A percentile compares a stretch with the other conserved stretches of the same genome.
phyloP scores from a whole-genome alignment of 30 jellyfish, hydroid and myxozoan genomes.

The Mastigias papua region DNA sequence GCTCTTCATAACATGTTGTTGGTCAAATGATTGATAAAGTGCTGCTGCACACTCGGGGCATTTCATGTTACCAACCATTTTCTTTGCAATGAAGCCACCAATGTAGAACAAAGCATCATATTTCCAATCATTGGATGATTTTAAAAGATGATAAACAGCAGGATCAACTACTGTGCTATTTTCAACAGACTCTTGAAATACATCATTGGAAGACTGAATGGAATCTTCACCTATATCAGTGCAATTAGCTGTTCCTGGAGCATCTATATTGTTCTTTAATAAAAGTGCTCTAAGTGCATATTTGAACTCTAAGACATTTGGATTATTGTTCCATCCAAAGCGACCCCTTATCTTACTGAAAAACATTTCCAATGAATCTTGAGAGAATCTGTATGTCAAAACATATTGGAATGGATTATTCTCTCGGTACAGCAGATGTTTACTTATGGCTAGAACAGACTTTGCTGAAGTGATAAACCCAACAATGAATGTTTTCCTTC shows the following conservation, averaged over 20 bases:
- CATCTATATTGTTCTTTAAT: slow-evolving; percentile 27
- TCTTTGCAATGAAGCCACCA: slow-evolving; percentile 48
- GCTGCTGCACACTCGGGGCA: slow-evolving; percentile 58
- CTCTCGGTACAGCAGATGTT: slow-evolving; percentile 1
- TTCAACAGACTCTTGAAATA: no score
- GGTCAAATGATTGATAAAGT: slow-evolving; percentile 16
- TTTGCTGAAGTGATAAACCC: slow-evolving; percentile 23
- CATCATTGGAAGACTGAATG: no score
- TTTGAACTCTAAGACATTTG: slow-evolving; percentile 34
- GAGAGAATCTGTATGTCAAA: slow-evolving; percentile 37
- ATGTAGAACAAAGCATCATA: slow-evolving; percentile 32
- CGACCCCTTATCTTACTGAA: slow-evolving; percentile 53
- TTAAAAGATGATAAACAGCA: background rate
- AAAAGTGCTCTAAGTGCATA: slow-evolving; percentile 50
- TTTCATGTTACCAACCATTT: slow-evolving; percentile 31
- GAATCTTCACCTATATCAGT: background rate
- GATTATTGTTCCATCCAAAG: slow-evolving; percentile 75
- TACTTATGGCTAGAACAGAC: slow-evolving; percentile 34
- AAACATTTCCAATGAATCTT: slow-evolving; percentile 44
- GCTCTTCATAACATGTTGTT: background rate
- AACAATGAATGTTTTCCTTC: slow-evolving; percentile 22
- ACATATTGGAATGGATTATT: slow-evolving; percentile 9
- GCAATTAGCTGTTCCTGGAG: slow-evolving; percentile 50
- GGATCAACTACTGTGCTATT: slow-evolving; percentile 13
- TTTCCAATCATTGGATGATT: slow-evolving; percentile 11